Evolutionary conservation across 1,140 invertebrate genomes (phyloP), one percentile per base, ranked within the genome.

Genomic region (Drosophila novamexicana): DNA sequence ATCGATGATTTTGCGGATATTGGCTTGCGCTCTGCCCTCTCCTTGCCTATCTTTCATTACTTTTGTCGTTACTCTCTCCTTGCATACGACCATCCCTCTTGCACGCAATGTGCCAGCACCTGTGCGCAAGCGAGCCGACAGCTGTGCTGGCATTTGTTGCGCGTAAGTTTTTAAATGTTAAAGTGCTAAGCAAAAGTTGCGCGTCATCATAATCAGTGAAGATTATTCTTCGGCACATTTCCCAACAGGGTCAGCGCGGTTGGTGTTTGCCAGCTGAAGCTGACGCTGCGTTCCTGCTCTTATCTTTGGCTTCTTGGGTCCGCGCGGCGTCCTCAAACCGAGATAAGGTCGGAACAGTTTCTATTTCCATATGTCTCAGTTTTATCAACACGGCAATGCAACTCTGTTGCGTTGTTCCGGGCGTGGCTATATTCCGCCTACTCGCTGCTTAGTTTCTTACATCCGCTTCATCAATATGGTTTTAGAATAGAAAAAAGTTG

Each of bases 391-490:
- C 42, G 14, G 39, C 39, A 50, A 49, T 69, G 62, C 67, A 58
- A 44, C 66, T 52, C 62, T 58, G 45, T 69, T 57, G 44, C 44
- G 39, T 32, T 29, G 34, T 10, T 36, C 34, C 56, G 75, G 81
- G 81, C 75, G 81, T 82, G 82, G 82, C 71, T 64, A 40, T 45
- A 63, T 52, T 59, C 59, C 68, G 68, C 45, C 18, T 34, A 62
- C 45, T 40, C 37, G 37, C 40, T 54, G 44, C 52, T 67, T 53
- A 34, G 54, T 39, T 73, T 34, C 22, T 39, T 44, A 78, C 82
- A 86, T 86, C 83, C 83, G 83, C 77, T 83, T 79, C 32, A 74
- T 53, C 50, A 65, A 67, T 73, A 66, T 66, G 14, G 16, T 47
- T 18, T 62, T 63, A 53, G 53, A 70, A 57, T 18, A 57, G 42